Evolutionary conservation across 1,140 invertebrate species (phyloP).

Genomic region (Lethrus apterus): DNA sequence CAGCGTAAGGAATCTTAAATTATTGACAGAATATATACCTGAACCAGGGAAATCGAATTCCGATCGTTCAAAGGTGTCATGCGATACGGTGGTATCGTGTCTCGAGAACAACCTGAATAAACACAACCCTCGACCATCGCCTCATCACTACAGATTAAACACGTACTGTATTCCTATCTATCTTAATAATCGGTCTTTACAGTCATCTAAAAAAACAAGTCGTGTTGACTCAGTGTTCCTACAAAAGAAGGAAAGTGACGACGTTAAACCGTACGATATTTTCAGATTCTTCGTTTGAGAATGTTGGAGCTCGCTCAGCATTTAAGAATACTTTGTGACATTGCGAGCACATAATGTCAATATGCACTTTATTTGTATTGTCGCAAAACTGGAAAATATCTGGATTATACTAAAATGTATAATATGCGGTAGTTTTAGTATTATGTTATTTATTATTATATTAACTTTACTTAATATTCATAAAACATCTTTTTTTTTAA

Average conservation of each 20-base stretch:
- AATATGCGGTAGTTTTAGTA: too few relatives aligned
- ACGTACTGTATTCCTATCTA: constrained; percentile 19
- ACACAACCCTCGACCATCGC: constrained; percentile 16
- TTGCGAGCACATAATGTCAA: constrained; percentile 7
- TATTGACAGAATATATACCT: neutral
- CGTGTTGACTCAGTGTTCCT: constrained; percentile 16
- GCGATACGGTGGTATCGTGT: constrained; percentile 18
- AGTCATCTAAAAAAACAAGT: constrained; percentile 20
- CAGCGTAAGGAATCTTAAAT: neutral
- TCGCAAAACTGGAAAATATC: too few relatives aligned
- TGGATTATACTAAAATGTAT: too few relatives aligned
- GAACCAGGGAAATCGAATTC: constrained; percentile 16
- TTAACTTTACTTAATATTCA: too few relatives aligned
- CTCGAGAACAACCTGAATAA: constrained; percentile 18
- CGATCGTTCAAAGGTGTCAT: constrained; percentile 20
- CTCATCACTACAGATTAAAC: constrained; percentile 15
- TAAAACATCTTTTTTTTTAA: too few relatives aligned
- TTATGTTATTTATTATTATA: too few relatives aligned
- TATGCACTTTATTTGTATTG: too few relatives aligned
- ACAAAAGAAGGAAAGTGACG: constrained; percentile 2
- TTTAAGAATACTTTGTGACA: constrained; percentile 1
- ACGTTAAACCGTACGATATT: constrained; percentile 5
- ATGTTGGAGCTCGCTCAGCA: neutral
- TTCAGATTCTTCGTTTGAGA: constrained; percentile 1
- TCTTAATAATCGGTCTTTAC: constrained; percentile 19